Evolutionary conservation across 2,113 vertebrate genomes (phyloP).

Genomic region (Coryphaenoides rupestris): DNA sequence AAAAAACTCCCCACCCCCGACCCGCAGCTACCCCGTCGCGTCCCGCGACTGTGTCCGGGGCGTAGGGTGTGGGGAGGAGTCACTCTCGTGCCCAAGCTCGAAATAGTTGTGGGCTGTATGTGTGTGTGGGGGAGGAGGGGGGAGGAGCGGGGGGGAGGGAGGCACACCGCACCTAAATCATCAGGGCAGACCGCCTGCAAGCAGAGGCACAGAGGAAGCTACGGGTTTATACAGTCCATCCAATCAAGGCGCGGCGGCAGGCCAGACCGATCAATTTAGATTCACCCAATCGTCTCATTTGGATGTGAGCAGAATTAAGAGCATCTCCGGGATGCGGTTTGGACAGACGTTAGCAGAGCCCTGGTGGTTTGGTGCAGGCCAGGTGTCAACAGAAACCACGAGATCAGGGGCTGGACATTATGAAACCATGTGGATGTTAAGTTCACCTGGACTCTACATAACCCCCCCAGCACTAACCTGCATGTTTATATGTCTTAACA

Average conservation of each 20-base stretch:
- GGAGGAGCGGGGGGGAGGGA: constrained; percentile 64
- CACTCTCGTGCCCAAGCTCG: no score
- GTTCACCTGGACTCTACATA: no score
- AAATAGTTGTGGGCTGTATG: no score
- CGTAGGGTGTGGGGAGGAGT: constrained; percentile 56
- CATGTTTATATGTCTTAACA: no score
- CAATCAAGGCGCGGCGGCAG: constrained; percentile 29
- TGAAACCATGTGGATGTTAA: constrained; percentile 2
- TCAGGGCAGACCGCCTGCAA: constrained; percentile 73
- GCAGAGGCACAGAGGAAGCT: constrained; percentile 55
- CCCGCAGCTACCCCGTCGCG: no score
- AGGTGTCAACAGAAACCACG: constrained; percentile 10
- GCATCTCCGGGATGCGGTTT: background rate
- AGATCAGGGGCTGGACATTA: no score
- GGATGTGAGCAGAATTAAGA: constrained; percentile 22
- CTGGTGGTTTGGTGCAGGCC: constrained; percentile 39
- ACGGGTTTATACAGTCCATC: constrained; percentile 25
- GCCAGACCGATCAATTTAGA: constrained; percentile 15
- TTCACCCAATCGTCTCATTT: constrained; percentile 18
- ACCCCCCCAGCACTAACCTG: no score
- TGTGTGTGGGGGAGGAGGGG: no score
- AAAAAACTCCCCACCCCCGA: no score
- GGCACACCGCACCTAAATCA: constrained; percentile 73
- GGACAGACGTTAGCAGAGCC: constrained; percentile 30
- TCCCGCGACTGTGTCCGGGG: constrained; percentile 68